A percentile compares a stretch with the other conserved stretches of the same genome.
Conservation (phyloP, 92 coral and sea anemone genomes). For the Zoanthus solanderi region DNA sequence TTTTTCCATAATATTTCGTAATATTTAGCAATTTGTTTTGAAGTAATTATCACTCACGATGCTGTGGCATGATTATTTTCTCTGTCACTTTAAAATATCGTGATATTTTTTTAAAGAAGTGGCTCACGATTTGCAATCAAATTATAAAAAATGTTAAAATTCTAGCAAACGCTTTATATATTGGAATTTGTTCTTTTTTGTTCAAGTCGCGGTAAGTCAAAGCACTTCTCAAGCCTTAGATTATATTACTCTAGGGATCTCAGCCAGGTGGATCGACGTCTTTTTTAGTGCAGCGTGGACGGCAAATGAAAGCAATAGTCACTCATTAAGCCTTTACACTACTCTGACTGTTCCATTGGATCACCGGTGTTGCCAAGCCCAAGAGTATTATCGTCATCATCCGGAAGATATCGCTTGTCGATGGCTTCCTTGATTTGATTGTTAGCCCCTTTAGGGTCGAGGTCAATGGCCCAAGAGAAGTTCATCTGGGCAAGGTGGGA, state of each 20-base stretch:
- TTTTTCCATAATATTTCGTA: background rate
- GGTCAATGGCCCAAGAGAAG: slow-evolving; percentile 99
- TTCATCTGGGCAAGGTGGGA: slow-evolving; percentile 96
- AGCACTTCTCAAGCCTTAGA: slow-evolving; percentile 38
- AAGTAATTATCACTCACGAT: background rate
- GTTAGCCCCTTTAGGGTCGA: slow-evolving; percentile 98
- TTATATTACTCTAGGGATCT: background rate
- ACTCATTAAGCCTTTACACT: background rate
- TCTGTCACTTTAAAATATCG: background rate
- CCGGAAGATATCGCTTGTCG: slow-evolving; percentile 98
- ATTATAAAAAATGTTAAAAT: slow-evolving; percentile 21
- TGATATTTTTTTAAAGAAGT: background rate
- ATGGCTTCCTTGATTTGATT: slow-evolving; percentile 99
- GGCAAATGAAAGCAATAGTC: background rate
- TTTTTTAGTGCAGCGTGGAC: background rate
- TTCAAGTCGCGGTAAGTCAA: background rate
- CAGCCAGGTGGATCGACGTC: background rate
- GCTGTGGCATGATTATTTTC: background rate
- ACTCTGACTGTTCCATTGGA: slow-evolving; percentile 73
- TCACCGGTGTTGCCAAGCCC: slow-evolving; percentile 65
- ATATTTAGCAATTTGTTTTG: background rate
- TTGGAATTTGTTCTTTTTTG: background rate
- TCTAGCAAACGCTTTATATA: background rate
- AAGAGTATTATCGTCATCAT: slow-evolving; percentile 90
- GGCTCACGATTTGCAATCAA: background rate